Percentiles rank a stretch among this genome's conserved stretches.
Conservation (phyloP, 2,797 vertebrate genomes). For the Cirrhinus molitorella region DNA sequence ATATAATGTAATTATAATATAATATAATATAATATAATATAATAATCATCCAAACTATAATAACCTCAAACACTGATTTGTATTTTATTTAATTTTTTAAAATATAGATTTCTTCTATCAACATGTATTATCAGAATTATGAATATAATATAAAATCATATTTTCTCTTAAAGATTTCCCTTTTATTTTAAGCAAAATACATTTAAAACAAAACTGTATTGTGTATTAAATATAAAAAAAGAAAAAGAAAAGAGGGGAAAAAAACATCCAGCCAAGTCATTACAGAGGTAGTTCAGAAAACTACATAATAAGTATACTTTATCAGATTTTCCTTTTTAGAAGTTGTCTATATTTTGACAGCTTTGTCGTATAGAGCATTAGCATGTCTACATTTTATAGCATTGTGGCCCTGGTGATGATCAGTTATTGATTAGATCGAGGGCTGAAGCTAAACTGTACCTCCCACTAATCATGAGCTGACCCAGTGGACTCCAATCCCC, state of each 20-base stretch:
- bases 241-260: no score
- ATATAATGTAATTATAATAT: no score
- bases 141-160: not conserved
- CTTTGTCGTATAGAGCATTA: not conserved
- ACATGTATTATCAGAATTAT: not conserved
- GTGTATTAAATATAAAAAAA: not conserved
- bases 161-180: not conserved
- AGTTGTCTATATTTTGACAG: conserved; percentile 25
- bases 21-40: no score
- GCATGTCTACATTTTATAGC: conserved; percentile 31
- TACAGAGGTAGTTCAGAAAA: not conserved
- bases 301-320: not conserved
- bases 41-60: no score
- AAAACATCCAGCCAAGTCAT: conserved; percentile 5
- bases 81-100: not conserved
- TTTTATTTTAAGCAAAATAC: not conserved
- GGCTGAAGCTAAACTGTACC: conserved; percentile 65
- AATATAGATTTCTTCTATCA: not conserved
- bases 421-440: conserved; percentile 65
- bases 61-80: not conserved
- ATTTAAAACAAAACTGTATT: not conserved
- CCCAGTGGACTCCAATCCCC: conserved; percentile 46
- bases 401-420: conserved; percentile 52
- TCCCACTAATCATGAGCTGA: conserved; percentile 62
- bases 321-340: not conserved